Base-by-base conservation (phyloP, 2,888 invertebrate species). In the Norana najaformis region DNA sequence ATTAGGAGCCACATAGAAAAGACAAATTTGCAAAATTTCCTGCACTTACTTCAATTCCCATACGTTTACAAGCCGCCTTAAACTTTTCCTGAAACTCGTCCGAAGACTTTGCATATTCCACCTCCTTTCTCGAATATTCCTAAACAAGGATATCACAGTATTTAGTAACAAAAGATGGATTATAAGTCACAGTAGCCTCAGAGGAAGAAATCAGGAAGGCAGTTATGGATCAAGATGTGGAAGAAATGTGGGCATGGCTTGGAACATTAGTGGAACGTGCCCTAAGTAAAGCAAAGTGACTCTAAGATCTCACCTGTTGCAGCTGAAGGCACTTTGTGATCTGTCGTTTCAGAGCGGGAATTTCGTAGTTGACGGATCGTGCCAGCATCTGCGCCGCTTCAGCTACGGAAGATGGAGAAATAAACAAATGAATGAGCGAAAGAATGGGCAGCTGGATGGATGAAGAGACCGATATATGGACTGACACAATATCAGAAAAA, bases 351-450 rank as follows among this genome's bases (percentile, higher is more conserved):
- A 98, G 94, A 35, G 97, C 96, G 0, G 99, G 99, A 92, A 99
- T 96, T 95, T 99, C 99, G 95, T 97, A 99, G 93, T 97, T 98
- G 0, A 98, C 97, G 95, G 98, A 98, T 92, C 98, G 96, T n/a
- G 97, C 97, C 39, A 98, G 95, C 94, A 98, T 97, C 94, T 98
- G 98, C 0, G 98, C 97, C 20, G 97, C 97, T 95, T 99, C 99
- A 0, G 97, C 98, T 93, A 98, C 37, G 35, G 13, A 38, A 89
- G 16, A 47, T 53, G 82, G 20, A 88, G 82, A 23, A 18, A 69
- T 8, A 13, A 69, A 69, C 69, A 69, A n/a, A 69, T n/a, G n/a
- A 69, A 11, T 69, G 69, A n/a, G n/a, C 11, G 34, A 8, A 34
- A 90, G n/a, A 39, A 89, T 34, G 37, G 34, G 69, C 37, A 89